Conservation (phyloP, 2,797 vertebrate species). For the Vespertilio murinus region DNA sequence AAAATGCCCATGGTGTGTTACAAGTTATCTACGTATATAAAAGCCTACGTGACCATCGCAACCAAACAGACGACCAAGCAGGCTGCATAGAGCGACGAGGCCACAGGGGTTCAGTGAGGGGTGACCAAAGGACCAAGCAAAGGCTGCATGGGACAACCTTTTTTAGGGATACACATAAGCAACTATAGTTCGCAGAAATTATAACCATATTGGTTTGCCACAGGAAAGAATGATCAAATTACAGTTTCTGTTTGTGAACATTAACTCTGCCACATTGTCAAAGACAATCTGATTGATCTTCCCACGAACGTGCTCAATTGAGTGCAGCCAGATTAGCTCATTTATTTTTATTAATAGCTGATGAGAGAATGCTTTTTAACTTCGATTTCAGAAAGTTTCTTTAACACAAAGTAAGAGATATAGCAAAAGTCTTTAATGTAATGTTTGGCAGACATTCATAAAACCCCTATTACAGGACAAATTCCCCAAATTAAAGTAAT, state of each 20-base stretch:
- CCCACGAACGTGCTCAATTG: background rate
- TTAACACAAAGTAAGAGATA: background rate
- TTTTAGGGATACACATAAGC: background rate
- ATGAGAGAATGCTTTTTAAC: background rate
- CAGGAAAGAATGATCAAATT: background rate
- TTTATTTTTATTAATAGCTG: background rate
- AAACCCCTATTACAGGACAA: background rate
- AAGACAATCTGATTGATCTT: background rate
- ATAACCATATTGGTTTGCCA: background rate
- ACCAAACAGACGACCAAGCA: too few relatives aligned
- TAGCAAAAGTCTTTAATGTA: background rate
- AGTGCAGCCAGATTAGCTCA: background rate
- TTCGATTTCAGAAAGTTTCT: slow-evolving; percentile 11
- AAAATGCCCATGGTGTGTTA: background rate
- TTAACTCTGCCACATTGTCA: background rate
- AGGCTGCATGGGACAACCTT: background rate
- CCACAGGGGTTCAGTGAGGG: too few relatives aligned
- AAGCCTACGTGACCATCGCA: too few relatives aligned
- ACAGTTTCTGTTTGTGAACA: background rate
- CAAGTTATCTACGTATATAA: too few relatives aligned
- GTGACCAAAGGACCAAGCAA: too few relatives aligned
- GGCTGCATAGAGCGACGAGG: too few relatives aligned
- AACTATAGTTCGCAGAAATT: background rate
- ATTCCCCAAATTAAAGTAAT: background rate
- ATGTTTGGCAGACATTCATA: background rate